These are phyloP conservation scores for Ursus arctos DNA, from an alignment of 2,113 vertebrate genomes.

Conservation along the genomic window DNA sequence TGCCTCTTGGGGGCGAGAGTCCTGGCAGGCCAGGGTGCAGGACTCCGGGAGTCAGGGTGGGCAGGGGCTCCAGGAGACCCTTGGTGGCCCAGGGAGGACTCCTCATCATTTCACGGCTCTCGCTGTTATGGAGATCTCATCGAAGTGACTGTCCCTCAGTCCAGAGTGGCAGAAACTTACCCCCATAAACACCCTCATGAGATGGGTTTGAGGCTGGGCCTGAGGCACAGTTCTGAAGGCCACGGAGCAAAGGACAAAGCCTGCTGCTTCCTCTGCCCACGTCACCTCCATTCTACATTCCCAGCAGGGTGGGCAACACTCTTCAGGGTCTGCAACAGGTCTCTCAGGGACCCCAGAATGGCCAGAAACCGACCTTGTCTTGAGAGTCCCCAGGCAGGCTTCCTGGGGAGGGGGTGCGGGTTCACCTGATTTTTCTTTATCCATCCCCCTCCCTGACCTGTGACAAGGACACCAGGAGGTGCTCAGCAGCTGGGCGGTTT, in stretches of 20 bases:
- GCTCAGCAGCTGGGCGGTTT: not conserved
- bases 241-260: not conserved
- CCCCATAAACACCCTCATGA: slow-evolving; percentile 74
- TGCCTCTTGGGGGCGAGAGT: not conserved
- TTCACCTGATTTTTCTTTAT: not conserved
- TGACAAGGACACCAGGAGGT: not conserved
- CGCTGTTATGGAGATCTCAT: slow-evolving; percentile 76
- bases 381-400: not conserved
- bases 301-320: not conserved
- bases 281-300: not conserved
- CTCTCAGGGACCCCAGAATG: not conserved
- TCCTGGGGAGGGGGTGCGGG: not conserved
- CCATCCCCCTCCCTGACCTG: not conserved
- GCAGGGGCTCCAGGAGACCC: slow-evolving; percentile 55
- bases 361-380: not conserved
- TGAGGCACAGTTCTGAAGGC: not conserved
- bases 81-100: slow-evolving; percentile 6
- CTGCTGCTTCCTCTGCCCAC: not conserved
- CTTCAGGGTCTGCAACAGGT: not conserved
- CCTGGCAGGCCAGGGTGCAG: not conserved
- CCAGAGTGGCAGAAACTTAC: slow-evolving; percentile 78
- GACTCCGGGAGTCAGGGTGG: slow-evolving; percentile 47
- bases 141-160: slow-evolving; percentile 75
- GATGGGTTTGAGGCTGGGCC: slow-evolving; percentile 55
- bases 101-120: slow-evolving; percentile 82